Evolutionary conservation across 2,113 vertebrate species (phyloP).

Genomic region (Thinocorus orbignyianus): DNA sequence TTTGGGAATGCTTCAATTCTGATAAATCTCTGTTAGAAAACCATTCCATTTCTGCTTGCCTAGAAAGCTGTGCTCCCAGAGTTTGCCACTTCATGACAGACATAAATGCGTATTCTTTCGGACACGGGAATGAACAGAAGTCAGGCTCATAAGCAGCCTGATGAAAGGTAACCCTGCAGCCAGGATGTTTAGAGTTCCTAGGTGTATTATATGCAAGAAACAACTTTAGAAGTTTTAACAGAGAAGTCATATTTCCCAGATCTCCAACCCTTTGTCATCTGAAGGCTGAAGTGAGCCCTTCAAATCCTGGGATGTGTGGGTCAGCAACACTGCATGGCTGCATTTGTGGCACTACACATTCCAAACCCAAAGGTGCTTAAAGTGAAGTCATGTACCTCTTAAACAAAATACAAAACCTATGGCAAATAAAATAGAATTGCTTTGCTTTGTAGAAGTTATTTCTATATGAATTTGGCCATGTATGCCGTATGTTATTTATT

Average conservation of each 20-base stretch:
- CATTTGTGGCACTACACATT: background rate
- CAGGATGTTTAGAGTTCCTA: background rate
- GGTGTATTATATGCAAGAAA: background rate
- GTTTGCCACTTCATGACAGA: background rate
- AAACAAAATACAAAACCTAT: background rate
- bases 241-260: background rate
- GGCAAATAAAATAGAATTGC: background rate
- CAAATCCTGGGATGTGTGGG: background rate
- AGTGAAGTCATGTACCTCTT: background rate
- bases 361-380: background rate
- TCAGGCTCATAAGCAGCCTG: background rate
- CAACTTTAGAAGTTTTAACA: background rate
- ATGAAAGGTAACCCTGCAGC: background rate
- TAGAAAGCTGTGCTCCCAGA: background rate
- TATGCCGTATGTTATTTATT: background rate
- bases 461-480: background rate
- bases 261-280: background rate
- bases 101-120: background rate
- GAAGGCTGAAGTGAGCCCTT: background rate
- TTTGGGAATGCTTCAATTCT: background rate
- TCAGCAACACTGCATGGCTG: background rate
- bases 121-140: background rate
- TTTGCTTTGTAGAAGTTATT: background rate
- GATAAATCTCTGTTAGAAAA: background rate
- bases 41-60: background rate